Conservation (phyloP, 2,797 vertebrate species). For the Syngnathus rostellatus region DNA sequence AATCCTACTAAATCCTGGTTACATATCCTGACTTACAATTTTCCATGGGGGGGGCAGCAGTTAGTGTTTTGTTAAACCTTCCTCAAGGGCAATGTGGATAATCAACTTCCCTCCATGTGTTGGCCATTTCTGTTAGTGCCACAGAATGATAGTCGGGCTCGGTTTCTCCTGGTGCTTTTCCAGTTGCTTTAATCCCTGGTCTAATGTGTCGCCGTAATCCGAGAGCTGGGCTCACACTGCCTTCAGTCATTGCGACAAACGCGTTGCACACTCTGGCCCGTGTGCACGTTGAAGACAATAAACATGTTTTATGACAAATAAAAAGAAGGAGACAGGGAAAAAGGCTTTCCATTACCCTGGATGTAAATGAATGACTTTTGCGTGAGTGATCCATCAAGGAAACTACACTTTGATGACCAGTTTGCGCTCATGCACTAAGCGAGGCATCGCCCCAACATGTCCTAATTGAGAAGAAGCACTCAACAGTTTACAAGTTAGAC, state of each 20-base stretch:
- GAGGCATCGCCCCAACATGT: slow-evolving; percentile 12
- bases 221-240: slow-evolving; percentile 34
- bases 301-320: slow-evolving; percentile 15
- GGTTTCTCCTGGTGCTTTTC: slow-evolving; percentile 54
- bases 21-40: not conserved
- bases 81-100: slow-evolving; percentile 59
- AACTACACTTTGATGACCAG: slow-evolving; percentile 22
- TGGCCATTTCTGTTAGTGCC: slow-evolving; percentile 37
- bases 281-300: slow-evolving; percentile 20
- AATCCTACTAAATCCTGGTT: not conserved
- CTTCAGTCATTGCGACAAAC: slow-evolving; percentile 35
- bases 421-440: slow-evolving; percentile 19
- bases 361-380: slow-evolving; percentile 18
- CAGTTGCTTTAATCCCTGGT: slow-evolving; percentile 58
- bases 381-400: slow-evolving; percentile 13
- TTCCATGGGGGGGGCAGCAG: no score
- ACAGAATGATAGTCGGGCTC: slow-evolving; percentile 44
- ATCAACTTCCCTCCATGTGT: slow-evolving; percentile 43
- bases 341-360: slow-evolving; percentile 11
- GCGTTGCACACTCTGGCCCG: slow-evolving; percentile 14
- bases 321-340: slow-evolving; percentile 13
- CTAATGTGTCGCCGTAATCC: slow-evolving; percentile 58
- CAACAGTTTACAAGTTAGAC: slow-evolving; percentile 45
- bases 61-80: slow-evolving; percentile 30
- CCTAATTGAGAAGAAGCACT: slow-evolving; percentile 49